phyloP scores from a whole-genome alignment of 2,797 vertebrate species.

The Mormyrus proboscirostris region DNA sequence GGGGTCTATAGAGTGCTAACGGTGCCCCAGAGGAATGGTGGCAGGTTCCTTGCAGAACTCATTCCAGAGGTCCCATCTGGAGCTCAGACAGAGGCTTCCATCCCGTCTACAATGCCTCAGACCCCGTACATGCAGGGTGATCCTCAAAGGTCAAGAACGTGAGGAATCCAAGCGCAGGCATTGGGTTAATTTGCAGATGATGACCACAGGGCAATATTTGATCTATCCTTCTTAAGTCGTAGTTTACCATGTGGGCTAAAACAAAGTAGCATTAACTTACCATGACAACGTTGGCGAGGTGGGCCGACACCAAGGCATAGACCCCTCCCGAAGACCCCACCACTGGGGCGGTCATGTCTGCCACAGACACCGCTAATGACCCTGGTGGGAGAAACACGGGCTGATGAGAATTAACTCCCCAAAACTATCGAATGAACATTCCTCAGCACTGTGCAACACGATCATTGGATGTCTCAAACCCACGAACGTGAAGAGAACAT shows the following conservation, averaged over 20 bases:
- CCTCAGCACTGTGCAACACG: not conserved
- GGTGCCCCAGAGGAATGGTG: not conserved
- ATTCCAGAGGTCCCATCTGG: not conserved
- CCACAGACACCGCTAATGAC: slow-evolving; percentile 86
- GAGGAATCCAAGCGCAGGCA: not conserved
- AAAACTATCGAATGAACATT: not conserved
- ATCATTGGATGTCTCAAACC: too few species aligned
- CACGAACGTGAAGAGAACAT: not conserved
- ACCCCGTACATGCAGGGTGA: not conserved
- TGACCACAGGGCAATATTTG: not conserved
- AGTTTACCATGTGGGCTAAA: not conserved
- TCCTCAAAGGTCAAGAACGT: not conserved
- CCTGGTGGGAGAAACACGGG: slow-evolving; percentile 58
- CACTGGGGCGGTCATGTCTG: slow-evolving; percentile 91
- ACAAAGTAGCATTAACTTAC: slow-evolving; percentile 53
- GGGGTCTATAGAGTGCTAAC: not conserved
- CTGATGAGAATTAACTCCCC: slow-evolving; percentile 20
- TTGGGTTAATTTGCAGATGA: not conserved
- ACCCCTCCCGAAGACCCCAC: slow-evolving; percentile 94
- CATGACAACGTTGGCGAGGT: slow-evolving; percentile 96
- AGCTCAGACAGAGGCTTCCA: not conserved
- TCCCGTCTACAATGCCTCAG: not conserved
- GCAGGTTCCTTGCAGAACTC: not conserved
- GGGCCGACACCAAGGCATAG: slow-evolving; percentile 95
- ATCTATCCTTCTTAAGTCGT: not conserved